Conservation (phyloP, 2,113 vertebrate species). For the Ibidorhyncha struthersii region DNA sequence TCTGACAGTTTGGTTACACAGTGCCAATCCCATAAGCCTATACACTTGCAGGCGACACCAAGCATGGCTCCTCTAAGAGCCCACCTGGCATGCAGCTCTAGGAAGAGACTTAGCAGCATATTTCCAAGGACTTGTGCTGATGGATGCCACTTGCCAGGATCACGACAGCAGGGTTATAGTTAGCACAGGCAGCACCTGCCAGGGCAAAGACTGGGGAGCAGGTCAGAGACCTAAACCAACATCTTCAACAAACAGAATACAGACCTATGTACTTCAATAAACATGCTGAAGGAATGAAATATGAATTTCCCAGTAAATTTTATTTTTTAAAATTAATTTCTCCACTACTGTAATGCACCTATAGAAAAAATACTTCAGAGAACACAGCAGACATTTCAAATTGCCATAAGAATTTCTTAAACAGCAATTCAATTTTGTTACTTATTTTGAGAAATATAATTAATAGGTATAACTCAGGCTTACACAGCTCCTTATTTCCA, state of each 20-base stretch:
- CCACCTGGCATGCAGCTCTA: neutral
- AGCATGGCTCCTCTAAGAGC: neutral
- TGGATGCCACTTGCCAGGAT: neutral
- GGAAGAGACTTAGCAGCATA: neutral
- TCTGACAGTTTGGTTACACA: neutral
- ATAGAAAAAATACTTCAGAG: neutral
- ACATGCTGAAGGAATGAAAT: neutral
- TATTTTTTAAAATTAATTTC: neutral
- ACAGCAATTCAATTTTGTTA: neutral
- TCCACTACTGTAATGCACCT: neutral
- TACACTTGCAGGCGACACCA: too few species aligned
- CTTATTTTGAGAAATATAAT: neutral
- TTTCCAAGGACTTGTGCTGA: neutral
- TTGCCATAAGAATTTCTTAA: neutral
- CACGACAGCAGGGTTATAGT: accelerated
- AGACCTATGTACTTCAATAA: neutral
- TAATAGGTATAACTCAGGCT: neutral
- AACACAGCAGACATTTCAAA: neutral
- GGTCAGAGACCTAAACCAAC: neutral
- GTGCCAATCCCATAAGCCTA: accelerated
- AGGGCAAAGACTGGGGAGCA: neutral
- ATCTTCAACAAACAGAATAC: neutral
- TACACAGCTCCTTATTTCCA: neutral
- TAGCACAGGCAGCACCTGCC: neutral
- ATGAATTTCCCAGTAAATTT: neutral